Percentiles rank a stretch among this genome's conserved stretches.
These are phyloP conservation scores for Rattus rattus DNA, from an alignment of 2,113 vertebrate species.

Conservation along the genomic window DNA sequence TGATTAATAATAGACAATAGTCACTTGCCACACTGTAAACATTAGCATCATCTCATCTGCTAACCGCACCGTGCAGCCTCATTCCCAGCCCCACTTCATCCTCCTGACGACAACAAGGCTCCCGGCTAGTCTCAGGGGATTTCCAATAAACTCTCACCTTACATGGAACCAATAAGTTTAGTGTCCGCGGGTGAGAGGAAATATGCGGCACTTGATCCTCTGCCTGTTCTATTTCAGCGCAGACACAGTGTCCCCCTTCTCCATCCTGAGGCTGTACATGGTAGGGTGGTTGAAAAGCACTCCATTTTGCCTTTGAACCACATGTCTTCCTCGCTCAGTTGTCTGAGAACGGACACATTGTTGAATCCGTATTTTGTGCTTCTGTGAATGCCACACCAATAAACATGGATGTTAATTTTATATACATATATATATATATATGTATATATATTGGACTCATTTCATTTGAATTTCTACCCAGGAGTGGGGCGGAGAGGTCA, in stretches of 20 bases:
- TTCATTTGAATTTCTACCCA: background rate
- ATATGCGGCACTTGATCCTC: background rate
- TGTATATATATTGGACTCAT: too few species aligned
- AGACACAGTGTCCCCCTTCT: background rate
- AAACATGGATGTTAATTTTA: background rate
- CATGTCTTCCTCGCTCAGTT: background rate
- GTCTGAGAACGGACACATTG: background rate
- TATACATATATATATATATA: too few species aligned
- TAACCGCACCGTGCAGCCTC: background rate
- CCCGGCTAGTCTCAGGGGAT: background rate
- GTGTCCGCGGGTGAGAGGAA: too few species aligned
- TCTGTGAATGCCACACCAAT: background rate
- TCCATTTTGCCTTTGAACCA: background rate
- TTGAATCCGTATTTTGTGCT: too few species aligned
- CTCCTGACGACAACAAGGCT: background rate
- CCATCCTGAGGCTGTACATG: background rate
- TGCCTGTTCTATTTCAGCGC: too few species aligned
- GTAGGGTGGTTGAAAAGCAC: background rate
- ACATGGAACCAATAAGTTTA: too few species aligned
- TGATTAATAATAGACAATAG: constrained; percentile 36
- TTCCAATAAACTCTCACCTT: background rate
- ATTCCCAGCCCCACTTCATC: background rate
- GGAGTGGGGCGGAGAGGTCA: background rate
- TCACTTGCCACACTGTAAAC: background rate
- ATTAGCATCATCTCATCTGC: too few species aligned